Evolutionary conservation across 1,140 invertebrate species (phyloP).

Genomic region (Diachasma alloeum): DNA sequence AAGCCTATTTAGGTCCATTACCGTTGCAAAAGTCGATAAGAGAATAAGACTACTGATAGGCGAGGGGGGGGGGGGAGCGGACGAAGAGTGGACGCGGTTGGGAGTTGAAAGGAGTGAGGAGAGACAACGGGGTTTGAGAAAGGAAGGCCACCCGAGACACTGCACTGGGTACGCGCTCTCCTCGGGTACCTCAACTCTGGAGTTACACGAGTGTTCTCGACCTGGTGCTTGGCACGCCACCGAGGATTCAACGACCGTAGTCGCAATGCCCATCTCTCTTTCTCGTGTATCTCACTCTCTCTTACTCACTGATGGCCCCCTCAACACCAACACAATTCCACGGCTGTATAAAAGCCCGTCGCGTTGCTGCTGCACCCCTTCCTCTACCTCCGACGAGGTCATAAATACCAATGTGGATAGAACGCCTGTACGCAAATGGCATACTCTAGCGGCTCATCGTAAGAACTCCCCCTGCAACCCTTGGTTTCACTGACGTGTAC

Average conservation of each 20-base stretch:
- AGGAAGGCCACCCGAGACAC: background rate
- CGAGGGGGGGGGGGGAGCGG: too few relatives aligned
- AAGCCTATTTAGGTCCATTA: constrained; percentile 41
- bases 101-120: background rate
- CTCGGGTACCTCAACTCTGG: background rate
- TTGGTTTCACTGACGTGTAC: constrained; percentile 5
- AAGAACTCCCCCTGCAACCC: background rate
- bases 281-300: background rate
- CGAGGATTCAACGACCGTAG: constrained; percentile 27
- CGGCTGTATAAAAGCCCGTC: background rate
- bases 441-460: constrained; percentile 1
- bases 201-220: constrained; percentile 11
- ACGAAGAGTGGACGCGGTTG: too few relatives aligned
- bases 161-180: background rate
- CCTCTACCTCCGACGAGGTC: background rate
- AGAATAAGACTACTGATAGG: background rate
- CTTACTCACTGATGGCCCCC: background rate
- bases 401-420: constrained; percentile 25
- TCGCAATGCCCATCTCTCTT: background rate
- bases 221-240: constrained; percentile 29
- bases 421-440: constrained; percentile 22
- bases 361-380: background rate
- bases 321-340: background rate
- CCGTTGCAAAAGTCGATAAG: constrained; percentile 31
- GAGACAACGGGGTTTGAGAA: background rate